Evolutionary conservation across 2,113 vertebrate species (phyloP).

Genomic region (Pipa parva): DNA sequence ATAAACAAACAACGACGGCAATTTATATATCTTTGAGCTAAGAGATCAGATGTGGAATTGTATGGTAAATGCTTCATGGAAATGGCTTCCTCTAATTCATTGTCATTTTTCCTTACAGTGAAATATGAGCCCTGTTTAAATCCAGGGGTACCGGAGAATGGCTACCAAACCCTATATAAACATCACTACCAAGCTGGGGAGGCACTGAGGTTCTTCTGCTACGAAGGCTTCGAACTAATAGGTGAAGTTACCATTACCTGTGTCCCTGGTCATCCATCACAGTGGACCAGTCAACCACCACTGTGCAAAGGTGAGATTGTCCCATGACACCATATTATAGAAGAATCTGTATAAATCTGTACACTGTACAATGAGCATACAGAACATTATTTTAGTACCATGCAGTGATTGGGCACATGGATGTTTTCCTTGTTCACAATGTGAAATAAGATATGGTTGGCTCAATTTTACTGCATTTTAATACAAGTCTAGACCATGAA

Average conservation of each 20-base stretch:
- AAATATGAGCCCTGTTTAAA: conserved; percentile 89
- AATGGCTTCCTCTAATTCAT: not conserved
- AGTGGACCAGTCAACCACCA: conserved; percentile 87
- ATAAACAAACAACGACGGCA: too few relatives aligned
- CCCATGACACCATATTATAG: not conserved
- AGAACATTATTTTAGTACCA: too few relatives aligned
- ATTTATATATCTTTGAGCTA: too few relatives aligned
- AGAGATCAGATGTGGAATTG: too few relatives aligned
- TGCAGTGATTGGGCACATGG: too few relatives aligned
- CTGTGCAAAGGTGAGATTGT: conserved; percentile 80
- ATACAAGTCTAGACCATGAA: too few relatives aligned
- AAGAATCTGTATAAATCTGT: not conserved
- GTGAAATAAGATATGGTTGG: too few relatives aligned
- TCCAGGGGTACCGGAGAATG: conserved; percentile 85
- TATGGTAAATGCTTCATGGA: too few relatives aligned
- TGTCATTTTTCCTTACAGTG: conserved; percentile 56
- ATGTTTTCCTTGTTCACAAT: too few relatives aligned
- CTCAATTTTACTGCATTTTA: too few relatives aligned
- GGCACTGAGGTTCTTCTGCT: conserved; percentile 87
- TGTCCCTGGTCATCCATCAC: conserved; percentile 82
- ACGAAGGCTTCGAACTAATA: conserved; percentile 86
- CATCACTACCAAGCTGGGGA: conserved; percentile 89
- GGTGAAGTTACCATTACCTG: conserved; percentile 88
- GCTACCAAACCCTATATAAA: conserved; percentile 88
- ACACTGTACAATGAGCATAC: not conserved